These are phyloP conservation scores for Lamprologus speciosus DNA, from an alignment of 2,113 vertebrate species.

Conservation along the genomic window DNA sequence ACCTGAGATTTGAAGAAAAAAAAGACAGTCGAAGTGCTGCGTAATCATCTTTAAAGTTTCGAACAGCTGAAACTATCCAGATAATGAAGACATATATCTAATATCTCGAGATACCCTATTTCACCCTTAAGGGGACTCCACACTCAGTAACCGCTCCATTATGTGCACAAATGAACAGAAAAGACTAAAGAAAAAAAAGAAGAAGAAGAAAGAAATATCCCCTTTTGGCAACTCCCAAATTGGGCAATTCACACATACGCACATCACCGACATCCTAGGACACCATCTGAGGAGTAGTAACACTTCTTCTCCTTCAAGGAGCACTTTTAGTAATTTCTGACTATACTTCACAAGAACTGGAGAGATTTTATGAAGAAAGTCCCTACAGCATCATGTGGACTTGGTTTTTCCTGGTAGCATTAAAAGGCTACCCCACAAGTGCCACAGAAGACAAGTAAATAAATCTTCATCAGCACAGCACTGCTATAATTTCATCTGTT, in stretches of 20 bases:
- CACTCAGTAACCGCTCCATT: not conserved
- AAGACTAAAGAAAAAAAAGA: not conserved
- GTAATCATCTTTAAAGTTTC: not conserved
- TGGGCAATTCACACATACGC: not conserved
- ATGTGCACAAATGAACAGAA: not conserved
- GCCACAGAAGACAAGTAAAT: not conserved
- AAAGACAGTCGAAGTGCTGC: not conserved
- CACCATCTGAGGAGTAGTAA: not conserved
- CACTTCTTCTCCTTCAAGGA: not conserved
- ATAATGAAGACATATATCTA: not conserved
- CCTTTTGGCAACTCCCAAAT: not conserved
- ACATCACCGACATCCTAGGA: not conserved
- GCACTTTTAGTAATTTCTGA: not conserved
- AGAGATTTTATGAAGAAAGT: not conserved
- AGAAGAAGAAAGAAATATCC: not conserved
- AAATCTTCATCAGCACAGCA: not conserved
- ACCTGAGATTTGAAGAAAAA: not conserved
- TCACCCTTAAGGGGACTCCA: not conserved
- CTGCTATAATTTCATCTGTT: not conserved
- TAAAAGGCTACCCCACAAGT: not conserved
- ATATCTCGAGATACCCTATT: not conserved
- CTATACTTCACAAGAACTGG: not conserved
- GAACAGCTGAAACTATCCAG: not conserved
- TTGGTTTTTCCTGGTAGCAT: not conserved
- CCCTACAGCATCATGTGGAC: not conserved